Percentiles rank a stretch among this genome's conserved stretches.
These are phyloP conservation scores for Pantelozetes paolii DNA, from an alignment of 2,888 invertebrate genomes.

Conservation along the genomic window DNA sequence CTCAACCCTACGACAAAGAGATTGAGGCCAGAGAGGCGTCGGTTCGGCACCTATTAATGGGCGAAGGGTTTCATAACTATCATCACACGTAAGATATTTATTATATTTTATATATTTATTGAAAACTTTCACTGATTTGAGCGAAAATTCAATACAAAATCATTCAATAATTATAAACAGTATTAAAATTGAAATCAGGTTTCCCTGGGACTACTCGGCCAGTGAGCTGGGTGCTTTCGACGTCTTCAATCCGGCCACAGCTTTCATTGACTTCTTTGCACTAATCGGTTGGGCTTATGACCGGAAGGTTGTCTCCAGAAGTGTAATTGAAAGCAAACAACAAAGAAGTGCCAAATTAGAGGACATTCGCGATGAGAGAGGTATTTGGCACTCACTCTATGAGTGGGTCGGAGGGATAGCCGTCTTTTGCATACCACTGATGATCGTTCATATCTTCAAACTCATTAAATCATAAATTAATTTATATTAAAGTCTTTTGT, in stretches of 20 bases:
- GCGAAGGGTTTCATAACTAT: conserved; percentile 41
- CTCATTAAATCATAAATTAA: conserved; percentile 6
- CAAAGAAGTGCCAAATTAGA: conserved; percentile 21
- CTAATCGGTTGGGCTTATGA: conserved; percentile 49
- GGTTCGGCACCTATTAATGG: conserved; percentile 4
- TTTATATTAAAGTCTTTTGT: too few species aligned
- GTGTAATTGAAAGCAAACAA: conserved; percentile 33
- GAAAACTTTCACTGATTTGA: too few species aligned
- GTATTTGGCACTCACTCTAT: not conserved
- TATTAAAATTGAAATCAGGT: conserved; percentile 47
- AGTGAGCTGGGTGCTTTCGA: conserved; percentile 53
- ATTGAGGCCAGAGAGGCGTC: conserved; percentile 66
- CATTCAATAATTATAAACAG: conserved; percentile 8
- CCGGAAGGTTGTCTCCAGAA: conserved; percentile 29
- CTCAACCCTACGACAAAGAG: conserved; percentile 55
- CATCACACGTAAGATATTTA: conserved; percentile 37
- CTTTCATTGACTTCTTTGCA: conserved; percentile 54
- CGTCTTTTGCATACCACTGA: not conserved
- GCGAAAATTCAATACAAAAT: too few species aligned
- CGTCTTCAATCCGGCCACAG: conserved; percentile 52
- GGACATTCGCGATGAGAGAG: not conserved
- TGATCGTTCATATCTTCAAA: conserved; percentile 25
- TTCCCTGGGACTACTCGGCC: conserved; percentile 55
- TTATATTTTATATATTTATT: too few species aligned
- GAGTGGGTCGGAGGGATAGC: conserved; percentile 21